phyloP scores from a whole-genome alignment of 2,113 vertebrate genomes.

The Lagopus muta region DNA sequence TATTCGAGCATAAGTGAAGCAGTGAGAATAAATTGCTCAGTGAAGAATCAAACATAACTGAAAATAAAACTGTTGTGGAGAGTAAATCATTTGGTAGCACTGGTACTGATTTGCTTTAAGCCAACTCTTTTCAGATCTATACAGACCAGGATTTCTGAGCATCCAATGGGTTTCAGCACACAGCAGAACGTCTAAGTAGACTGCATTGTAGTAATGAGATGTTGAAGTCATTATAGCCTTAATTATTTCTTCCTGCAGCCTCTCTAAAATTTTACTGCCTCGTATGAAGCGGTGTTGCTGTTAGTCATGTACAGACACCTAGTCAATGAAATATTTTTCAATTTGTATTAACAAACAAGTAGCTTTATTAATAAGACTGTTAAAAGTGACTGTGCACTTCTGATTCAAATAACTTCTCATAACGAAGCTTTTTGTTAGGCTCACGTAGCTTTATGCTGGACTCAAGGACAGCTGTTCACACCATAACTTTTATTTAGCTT shows the following conservation, averaged over 20 bases:
- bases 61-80: not conserved
- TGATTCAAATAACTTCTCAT: not conserved
- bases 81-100: not conserved
- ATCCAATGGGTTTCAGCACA: not conserved
- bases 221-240: not conserved
- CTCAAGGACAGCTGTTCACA: not conserved
- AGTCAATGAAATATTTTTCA: not conserved
- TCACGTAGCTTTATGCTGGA: not conserved
- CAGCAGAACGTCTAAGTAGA: not conserved
- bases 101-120: not conserved
- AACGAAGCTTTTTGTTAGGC: not conserved
- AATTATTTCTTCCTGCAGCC: not conserved
- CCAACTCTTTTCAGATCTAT: not conserved
- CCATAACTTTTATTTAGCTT: not conserved
- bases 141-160: not conserved
- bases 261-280: rapidly evolving
- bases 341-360: not conserved
- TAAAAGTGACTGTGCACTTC: not conserved
- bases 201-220: not conserved
- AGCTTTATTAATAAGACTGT: not conserved
- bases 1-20: not conserved
- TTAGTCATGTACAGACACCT: not conserved
- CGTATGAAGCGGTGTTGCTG: not conserved
- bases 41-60: not conserved
- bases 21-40: not conserved